phyloP scores from a whole-genome alignment of 2,113 vertebrate genomes.

The Pao palembangensis region DNA sequence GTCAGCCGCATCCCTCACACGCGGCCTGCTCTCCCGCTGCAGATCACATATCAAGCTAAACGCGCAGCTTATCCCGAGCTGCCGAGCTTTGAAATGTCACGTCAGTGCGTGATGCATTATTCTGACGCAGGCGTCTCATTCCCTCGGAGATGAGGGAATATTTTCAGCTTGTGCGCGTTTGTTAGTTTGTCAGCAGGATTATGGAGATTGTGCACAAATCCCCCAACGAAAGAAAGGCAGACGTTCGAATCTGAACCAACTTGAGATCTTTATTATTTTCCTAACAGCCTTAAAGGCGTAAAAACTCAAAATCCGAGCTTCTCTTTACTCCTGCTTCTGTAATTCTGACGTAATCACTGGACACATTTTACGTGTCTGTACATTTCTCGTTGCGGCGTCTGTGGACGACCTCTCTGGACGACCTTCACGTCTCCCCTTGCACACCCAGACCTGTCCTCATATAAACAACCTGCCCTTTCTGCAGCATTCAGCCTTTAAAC shows the following conservation, averaged over 20 bases:
- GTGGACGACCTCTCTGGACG: slow-evolving; percentile 20
- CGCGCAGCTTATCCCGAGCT: slow-evolving; percentile 21
- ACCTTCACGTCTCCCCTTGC: slow-evolving; percentile 25
- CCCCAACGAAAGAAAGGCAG: no score
- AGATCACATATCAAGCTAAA: slow-evolving; percentile 51
- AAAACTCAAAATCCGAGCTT: no score
- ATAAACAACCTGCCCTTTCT: slow-evolving; percentile 80
- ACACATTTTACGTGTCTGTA: no score
- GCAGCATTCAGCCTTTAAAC: slow-evolving; percentile 81
- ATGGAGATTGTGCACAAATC: no score
- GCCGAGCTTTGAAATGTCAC: slow-evolving; percentile 44
- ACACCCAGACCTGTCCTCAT: slow-evolving; percentile 79
- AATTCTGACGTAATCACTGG: no score
- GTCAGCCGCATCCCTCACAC: slow-evolving; percentile 19
- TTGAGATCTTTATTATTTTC: no score
- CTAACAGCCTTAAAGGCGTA: no score
- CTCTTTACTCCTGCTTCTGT: no score
- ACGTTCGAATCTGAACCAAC: no score
- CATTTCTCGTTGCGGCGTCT: no score
- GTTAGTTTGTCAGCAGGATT: no score
- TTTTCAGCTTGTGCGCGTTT: no score
- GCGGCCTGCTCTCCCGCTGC: slow-evolving; percentile 23
- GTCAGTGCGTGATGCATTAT: slow-evolving; percentile 4
- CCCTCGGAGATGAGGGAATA: neutral
- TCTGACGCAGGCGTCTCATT: slow-evolving; percentile 4